Conservation (phyloP, 1,140 invertebrate species). For the Venustaconcha ellipsiformis region DNA sequence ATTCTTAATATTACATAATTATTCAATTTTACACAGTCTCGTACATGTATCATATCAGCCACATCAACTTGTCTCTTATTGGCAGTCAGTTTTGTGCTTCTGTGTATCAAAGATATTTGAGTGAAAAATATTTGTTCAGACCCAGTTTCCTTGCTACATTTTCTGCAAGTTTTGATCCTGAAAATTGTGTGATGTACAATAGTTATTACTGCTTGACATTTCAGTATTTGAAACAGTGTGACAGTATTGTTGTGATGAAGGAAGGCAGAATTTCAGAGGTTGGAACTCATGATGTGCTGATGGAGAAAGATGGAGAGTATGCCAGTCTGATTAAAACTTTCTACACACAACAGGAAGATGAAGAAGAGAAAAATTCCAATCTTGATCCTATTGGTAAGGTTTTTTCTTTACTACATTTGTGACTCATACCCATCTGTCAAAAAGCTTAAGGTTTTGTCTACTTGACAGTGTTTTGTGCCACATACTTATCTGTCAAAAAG, state of each 20-base stretch:
- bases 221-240: slow-evolving; percentile 67
- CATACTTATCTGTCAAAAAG: no score
- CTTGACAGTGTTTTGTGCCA: no score
- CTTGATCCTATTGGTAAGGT: neutral
- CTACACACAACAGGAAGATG: slow-evolving; percentile 42
- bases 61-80: no score
- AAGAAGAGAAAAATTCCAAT: slow-evolving; percentile 15
- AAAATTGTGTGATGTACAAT: neutral
- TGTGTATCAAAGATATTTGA: no score
- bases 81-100: no score
- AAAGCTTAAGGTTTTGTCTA: no score
- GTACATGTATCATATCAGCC: no score
- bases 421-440: no score
- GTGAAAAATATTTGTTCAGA: no score
- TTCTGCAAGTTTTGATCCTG: neutral
- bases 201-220: slow-evolving; percentile 17
- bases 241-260: slow-evolving; percentile 74
- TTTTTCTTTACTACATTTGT: neutral
- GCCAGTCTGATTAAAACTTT: slow-evolving; percentile 68
- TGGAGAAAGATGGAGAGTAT: slow-evolving; percentile 68
- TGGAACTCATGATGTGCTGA: slow-evolving; percentile 61
- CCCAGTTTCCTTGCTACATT: no score
- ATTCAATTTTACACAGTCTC: no score
- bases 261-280: slow-evolving; percentile 64
- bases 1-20: no score